phyloP scores from a whole-genome alignment of 2,797 vertebrate genomes.

The Enteromius fasciolatus region DNA sequence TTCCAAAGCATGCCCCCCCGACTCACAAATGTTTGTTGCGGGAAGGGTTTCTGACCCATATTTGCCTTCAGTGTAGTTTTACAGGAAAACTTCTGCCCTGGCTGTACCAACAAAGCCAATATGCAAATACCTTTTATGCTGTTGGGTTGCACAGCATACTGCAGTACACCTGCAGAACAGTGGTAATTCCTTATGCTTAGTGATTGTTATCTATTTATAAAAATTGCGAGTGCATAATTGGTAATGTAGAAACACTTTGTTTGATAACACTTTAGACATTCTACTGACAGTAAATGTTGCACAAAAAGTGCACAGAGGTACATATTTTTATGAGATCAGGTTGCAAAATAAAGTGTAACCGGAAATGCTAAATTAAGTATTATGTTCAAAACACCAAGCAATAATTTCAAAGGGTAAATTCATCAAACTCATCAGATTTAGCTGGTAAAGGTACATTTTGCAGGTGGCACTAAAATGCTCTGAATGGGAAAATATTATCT shows the following conservation, averaged over 20 bases:
- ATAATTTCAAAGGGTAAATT: neutral
- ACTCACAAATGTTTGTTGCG: conserved; percentile 38
- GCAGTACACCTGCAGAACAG: neutral
- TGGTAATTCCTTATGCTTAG: neutral
- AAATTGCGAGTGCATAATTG: neutral
- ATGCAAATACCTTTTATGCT: conserved; percentile 1
- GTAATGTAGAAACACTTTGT: neutral
- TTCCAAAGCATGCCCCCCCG: conserved; percentile 47
- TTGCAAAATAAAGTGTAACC: no score
- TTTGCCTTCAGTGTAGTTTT: conserved; percentile 23
- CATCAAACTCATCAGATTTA: neutral
- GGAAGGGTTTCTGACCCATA: conserved; percentile 37
- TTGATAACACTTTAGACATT: no score
- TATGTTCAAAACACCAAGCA: neutral
- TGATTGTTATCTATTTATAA: neutral
- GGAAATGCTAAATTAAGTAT: no score
- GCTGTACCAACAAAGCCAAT: conserved; percentile 31
- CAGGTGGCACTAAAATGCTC: no score
- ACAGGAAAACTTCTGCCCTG: neutral
- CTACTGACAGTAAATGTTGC: no score
- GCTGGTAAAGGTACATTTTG: neutral
- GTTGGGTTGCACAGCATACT: neutral
- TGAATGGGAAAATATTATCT: no score
- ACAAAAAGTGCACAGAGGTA: no score
- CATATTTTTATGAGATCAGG: no score